Percentiles rank a stretch among this genome's conserved stretches.
Evolutionary conservation across 2,797 vertebrate species (phyloP).

Genomic region (Syngnathus rostellatus): DNA sequence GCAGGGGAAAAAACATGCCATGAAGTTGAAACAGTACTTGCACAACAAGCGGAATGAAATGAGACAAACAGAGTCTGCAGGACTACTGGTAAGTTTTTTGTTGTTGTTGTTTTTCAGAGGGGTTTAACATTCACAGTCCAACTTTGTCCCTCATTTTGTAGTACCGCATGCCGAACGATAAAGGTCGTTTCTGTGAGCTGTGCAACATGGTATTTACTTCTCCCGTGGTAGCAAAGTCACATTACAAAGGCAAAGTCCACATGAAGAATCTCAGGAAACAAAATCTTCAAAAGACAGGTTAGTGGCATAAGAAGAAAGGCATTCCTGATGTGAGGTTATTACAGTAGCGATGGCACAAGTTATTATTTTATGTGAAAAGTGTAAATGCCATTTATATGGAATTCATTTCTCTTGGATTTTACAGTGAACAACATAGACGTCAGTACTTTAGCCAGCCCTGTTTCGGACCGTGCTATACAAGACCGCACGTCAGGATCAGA

Average conservation of each 20-base stretch:
- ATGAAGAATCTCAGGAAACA: conserved; percentile 70
- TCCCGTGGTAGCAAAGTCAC: conserved; percentile 66
- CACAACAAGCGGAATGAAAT: conserved; percentile 59
- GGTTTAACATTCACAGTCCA: background rate
- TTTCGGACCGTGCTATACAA: conserved; percentile 6
- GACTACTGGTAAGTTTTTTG: conserved; percentile 52
- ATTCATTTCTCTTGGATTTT: conserved; percentile 7
- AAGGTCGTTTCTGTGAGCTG: conserved; percentile 72
- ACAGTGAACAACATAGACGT: conserved; percentile 17
- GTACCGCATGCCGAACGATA: conserved; percentile 51
- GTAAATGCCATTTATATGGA: background rate
- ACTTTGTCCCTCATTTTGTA: conserved; percentile 25
- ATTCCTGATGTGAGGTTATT: background rate
- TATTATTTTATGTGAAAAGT: background rate
- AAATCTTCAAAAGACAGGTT: conserved; percentile 35
- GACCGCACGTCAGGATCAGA: conserved; percentile 19
- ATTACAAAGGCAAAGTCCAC: conserved; percentile 77
- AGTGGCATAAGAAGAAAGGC: conserved; percentile 18
- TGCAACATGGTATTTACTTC: conserved; percentile 79
- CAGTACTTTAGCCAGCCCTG: background rate
- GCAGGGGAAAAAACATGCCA: conserved; percentile 82
- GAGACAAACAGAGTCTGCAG: conserved; percentile 31
- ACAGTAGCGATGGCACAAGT: background rate
- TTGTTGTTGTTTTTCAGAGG: background rate
- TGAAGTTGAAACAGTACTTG: conserved; percentile 72